A percentile compares a stretch with the other conserved stretches of the same genome.
phyloP scores from a whole-genome alignment of 2,113 vertebrate species.

The Rhinolophus ferrumequinum region DNA sequence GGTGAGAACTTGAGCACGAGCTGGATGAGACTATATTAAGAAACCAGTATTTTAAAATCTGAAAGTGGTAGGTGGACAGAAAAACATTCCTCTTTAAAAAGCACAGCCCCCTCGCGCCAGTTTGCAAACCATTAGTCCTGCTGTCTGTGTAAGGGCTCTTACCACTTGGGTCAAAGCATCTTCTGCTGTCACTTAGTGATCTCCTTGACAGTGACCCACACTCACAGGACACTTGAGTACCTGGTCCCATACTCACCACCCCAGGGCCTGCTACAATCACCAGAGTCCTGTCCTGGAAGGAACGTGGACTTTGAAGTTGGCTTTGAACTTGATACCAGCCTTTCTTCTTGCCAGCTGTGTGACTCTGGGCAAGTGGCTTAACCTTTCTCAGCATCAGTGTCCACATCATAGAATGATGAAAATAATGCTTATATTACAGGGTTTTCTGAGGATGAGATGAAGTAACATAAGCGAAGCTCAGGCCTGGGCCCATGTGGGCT shows the following conservation, averaged over 20 bases:
- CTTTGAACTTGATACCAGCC: background rate
- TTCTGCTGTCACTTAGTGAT: background rate
- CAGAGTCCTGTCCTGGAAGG: background rate
- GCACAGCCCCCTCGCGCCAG: background rate
- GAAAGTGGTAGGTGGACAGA: background rate
- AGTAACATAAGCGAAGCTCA: background rate
- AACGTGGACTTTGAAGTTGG: background rate
- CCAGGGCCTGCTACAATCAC: background rate
- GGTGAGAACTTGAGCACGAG: background rate
- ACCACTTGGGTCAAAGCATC: background rate
- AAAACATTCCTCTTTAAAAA: background rate
- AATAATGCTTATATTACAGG: background rate
- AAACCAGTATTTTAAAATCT: constrained; percentile 21
- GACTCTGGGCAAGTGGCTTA: background rate
- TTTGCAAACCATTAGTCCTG: background rate
- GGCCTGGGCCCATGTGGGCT: fast-evolving
- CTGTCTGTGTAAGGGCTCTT: background rate
- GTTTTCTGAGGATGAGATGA: background rate
- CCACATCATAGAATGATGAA: background rate
- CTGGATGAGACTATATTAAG: background rate
- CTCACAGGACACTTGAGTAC: background rate
- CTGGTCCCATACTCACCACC: background rate
- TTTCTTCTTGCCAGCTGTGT: background rate
- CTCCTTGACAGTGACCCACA: background rate
- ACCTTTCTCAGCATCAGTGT: background rate